Conservation (phyloP, 2,113 vertebrate genomes). For the Melanerpes formicivorus region DNA sequence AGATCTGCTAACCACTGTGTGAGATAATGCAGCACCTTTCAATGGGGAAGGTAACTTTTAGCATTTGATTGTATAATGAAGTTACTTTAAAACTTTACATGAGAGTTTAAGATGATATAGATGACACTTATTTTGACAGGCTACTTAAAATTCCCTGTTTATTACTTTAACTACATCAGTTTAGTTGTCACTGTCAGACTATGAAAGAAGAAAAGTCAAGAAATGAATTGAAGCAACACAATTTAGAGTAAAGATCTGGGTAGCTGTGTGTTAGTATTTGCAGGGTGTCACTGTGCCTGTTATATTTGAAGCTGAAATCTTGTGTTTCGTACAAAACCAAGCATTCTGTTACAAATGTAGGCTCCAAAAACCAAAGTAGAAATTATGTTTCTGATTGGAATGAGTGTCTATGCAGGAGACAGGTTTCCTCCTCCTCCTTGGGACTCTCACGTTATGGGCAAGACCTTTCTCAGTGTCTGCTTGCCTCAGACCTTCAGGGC, state of each 20-base stretch:
- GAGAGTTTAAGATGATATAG: slow-evolving; percentile 1
- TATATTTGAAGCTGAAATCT: slow-evolving; percentile 14
- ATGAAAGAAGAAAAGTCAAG: background rate
- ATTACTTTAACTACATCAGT: slow-evolving; percentile 55
- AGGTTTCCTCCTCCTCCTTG: background rate
- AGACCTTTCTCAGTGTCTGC: too few species aligned
- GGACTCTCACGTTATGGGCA: too few species aligned
- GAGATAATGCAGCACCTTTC: background rate
- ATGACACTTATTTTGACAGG: slow-evolving; percentile 51
- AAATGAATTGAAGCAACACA: slow-evolving; percentile 22
- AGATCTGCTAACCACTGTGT: background rate
- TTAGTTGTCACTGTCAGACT: slow-evolving; percentile 39
- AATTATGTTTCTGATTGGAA: background rate
- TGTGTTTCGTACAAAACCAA: background rate
- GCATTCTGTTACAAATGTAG: background rate
- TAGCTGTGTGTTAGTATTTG: background rate
- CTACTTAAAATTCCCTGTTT: slow-evolving; percentile 57
- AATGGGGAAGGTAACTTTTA: background rate
- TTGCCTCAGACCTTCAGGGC: too few species aligned
- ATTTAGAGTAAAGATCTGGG: slow-evolving; percentile 4
- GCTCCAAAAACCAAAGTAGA: background rate
- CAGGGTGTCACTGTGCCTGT: background rate
- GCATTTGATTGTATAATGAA: slow-evolving; percentile 19
- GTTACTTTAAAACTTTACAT: slow-evolving; percentile 43
- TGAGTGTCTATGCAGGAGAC: background rate